Evolutionary conservation across 2,888 invertebrate genomes (phyloP), one percentile per base, ranked within the genome.

Genomic region (Selenia dentaria): DNA sequence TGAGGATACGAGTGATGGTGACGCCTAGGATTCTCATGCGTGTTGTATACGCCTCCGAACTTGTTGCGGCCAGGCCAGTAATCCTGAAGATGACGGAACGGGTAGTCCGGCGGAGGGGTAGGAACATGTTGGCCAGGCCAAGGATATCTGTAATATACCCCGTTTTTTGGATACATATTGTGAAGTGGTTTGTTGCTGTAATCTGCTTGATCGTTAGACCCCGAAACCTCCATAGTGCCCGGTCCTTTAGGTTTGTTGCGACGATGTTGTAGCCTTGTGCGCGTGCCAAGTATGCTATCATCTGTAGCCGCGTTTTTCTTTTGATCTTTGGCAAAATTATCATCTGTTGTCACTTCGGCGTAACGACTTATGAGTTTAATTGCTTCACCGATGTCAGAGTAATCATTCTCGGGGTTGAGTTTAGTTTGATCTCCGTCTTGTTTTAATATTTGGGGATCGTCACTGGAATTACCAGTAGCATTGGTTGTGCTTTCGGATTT

Each of bases 301-400:
- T 88, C 89, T 51, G 70, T 70, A n/a, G 65, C 62, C 22, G 64
- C 64, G 49, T 65, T 54, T 57, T 78, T 82, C 56, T 79, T 84
- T 59, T 79, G 72, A 57, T 84, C 80, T 77, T 86, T 88, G 55
- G 79, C 60, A 67, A 81, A 90, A 62, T 80, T 87, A 57, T 90
- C 90, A 57, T 90, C 90, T 22, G 90, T 90, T 16, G 88, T 88
- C 25, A 90, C 90, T 70, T 89, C 90, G 24, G 90, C 90, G 62
- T 86, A 90, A 52, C 90, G 77, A 60, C 90, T 90, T 57, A 90
- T 90, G 34, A 90, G 63, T 70, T 89, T 90, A 39, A 90, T 89
- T 51, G 90, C 89, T 72, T 90, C 89, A 48, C 89, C 89, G 35
- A 90, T 88, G 52, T 90, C 86, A 10, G 86, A 82, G 51, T 88